phyloP scores from a whole-genome alignment of 2,888 invertebrate species.

The Thera obeliscata region DNA sequence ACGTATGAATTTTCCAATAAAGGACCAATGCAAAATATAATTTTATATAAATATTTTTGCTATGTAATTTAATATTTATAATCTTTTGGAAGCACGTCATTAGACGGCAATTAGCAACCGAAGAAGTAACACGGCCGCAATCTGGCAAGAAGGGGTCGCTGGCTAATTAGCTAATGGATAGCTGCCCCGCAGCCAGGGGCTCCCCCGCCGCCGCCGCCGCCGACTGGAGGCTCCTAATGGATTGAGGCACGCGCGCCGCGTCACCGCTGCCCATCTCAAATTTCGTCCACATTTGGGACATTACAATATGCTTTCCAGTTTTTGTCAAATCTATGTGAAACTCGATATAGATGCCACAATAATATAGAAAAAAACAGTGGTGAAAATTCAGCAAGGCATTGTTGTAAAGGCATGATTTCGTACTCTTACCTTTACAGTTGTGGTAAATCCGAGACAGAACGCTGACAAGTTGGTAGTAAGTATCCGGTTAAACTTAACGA shows the following conservation, averaged over 20 bases:
- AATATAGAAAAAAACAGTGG: neutral
- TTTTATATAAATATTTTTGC: no score
- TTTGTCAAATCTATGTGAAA: conserved; percentile 2
- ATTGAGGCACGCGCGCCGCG: conserved; percentile 73
- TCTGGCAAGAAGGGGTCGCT: conserved; percentile 77
- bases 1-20: no score
- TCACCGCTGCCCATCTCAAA: conserved; percentile 65
- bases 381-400: conserved; percentile 14
- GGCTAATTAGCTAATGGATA: conserved; percentile 81
- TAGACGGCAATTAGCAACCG: conserved; percentile 71
- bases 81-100: conserved; percentile 42
- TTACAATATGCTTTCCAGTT: conserved; percentile 6
- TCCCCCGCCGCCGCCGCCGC: conserved; percentile 46
- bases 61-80: no score
- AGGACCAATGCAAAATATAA: no score
- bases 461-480: neutral
- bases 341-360: neutral
- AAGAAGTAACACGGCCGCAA: conserved; percentile 70
- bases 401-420: conserved; percentile 14
- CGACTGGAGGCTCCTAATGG: conserved; percentile 65
- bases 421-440: conserved; percentile 3
- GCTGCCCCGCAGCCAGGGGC: conserved; percentile 43
- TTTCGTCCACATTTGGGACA: conserved; percentile 47
- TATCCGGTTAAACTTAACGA: conserved; percentile 18
- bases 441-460: conserved; percentile 12